Percentiles rank a stretch among this genome's conserved stretches.
phyloP scores from a whole-genome alignment of 2,113 vertebrate species.

The Oreochromis spilurus region DNA sequence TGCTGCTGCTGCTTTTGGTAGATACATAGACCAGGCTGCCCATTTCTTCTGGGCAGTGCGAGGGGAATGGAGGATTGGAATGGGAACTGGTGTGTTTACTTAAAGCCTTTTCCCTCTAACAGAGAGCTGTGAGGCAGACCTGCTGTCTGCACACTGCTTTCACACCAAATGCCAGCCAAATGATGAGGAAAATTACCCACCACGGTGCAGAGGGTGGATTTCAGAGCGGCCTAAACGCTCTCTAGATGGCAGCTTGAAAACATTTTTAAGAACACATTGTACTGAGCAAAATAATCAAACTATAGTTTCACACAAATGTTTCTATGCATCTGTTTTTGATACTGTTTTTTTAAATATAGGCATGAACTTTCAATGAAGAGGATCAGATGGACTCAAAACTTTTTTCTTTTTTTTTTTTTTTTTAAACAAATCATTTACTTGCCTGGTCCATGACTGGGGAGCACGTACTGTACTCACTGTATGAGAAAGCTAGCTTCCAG shows the following conservation, averaged over 20 bases:
- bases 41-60: not conserved
- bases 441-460: not conserved
- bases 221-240: not conserved
- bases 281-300: not conserved
- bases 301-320: not conserved
- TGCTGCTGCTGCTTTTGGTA: not conserved
- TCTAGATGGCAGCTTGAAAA: not conserved
- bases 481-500: not conserved
- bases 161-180: constrained; percentile 40
- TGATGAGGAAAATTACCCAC: constrained; percentile 27
- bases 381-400: not conserved
- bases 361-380: not conserved
- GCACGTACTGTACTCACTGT: not conserved
- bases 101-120: constrained; percentile 24
- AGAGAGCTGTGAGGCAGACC: constrained; percentile 51
- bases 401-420: not conserved
- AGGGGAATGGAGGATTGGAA: not conserved
- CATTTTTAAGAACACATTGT: not conserved
- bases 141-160: constrained; percentile 36
- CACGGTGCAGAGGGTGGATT: constrained; percentile 12
- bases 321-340: not conserved
- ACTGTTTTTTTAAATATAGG: not conserved
- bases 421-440: not conserved
- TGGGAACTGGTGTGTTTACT: constrained; percentile 38
- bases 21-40: not conserved